Percentiles rank a stretch among this genome's conserved stretches.
phyloP scores from a whole-genome alignment of 2,113 vertebrate species.

The Pontoporia blainvillei region DNA sequence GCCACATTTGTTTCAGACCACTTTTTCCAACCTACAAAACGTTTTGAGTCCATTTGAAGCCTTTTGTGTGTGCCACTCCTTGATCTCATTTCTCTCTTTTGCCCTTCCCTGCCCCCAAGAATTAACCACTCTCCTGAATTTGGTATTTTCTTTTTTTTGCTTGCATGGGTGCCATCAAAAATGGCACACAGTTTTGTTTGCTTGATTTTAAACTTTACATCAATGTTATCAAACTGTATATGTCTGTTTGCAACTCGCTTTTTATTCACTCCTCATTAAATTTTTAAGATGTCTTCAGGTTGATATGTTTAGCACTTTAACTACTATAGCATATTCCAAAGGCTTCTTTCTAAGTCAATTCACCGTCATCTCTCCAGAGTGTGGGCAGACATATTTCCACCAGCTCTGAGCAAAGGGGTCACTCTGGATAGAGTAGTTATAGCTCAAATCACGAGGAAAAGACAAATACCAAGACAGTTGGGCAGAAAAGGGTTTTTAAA shows the following conservation, averaged over 20 bases:
- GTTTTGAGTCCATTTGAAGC: neutral
- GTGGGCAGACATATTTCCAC: neutral
- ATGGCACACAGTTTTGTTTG: neutral
- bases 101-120: rapidly evolving
- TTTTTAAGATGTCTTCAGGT: neutral
- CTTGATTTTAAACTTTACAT: neutral
- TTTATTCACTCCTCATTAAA: neutral
- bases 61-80: neutral
- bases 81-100: neutral
- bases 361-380: neutral
- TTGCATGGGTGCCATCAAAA: neutral
- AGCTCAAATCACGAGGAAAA: neutral
- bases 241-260: neutral
- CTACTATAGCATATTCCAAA: neutral
- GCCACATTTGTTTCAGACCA: neutral
- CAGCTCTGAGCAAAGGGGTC: neutral
- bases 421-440: neutral
- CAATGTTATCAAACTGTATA: neutral
- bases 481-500: neutral
- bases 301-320: neutral
- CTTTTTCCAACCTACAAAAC: neutral
- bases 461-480: neutral
- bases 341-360: neutral
- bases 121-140: neutral
- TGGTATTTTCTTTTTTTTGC: neutral